These are phyloP conservation scores for Mayetiola destructor DNA, from an alignment of 2,888 invertebrate genomes.

Conservation along the genomic window DNA sequence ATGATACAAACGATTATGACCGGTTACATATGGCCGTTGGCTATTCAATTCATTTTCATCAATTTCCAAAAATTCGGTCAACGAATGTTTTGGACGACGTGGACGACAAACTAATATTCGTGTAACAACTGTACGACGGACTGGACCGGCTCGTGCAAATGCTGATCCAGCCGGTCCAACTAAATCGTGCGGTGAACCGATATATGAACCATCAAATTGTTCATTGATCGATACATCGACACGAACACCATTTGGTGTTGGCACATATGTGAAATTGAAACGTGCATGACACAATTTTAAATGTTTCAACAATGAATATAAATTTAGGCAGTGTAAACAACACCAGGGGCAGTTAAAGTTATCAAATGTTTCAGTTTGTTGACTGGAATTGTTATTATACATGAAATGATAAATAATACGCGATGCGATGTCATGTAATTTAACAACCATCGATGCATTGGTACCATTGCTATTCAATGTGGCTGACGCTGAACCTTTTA, in stretches of 20 bases:
- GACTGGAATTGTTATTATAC: conserved; percentile 86
- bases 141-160: conserved; percentile 52
- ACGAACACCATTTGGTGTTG: conserved; percentile 50
- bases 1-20: conserved; percentile 79
- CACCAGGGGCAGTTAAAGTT: conserved; percentile 96
- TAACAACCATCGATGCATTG: conserved; percentile 28
- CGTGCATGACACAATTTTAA: conserved; percentile 85
- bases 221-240: conserved; percentile 94
- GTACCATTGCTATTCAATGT: background rate
- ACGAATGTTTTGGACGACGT: conserved; percentile 39
- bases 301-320: conserved; percentile 85
- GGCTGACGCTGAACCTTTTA: conserved; percentile 6
- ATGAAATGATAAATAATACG: conserved; percentile 92
- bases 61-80: conserved; percentile 77
- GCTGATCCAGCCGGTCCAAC: conserved; percentile 53
- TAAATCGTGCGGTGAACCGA: conserved; percentile 81
- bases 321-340: conserved; percentile 69
- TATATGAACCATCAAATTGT: conserved; percentile 86
- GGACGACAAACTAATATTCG: conserved; percentile 49
- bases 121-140: conserved; percentile 46
- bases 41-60: conserved; percentile 76
- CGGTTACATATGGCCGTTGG: conserved; percentile 77
- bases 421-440: conserved; percentile 31
- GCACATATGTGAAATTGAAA: conserved; percentile 73
- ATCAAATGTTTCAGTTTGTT: conserved; percentile 88